Conservation (phyloP, 1,140 invertebrate species). For the Lineus longissimus region DNA sequence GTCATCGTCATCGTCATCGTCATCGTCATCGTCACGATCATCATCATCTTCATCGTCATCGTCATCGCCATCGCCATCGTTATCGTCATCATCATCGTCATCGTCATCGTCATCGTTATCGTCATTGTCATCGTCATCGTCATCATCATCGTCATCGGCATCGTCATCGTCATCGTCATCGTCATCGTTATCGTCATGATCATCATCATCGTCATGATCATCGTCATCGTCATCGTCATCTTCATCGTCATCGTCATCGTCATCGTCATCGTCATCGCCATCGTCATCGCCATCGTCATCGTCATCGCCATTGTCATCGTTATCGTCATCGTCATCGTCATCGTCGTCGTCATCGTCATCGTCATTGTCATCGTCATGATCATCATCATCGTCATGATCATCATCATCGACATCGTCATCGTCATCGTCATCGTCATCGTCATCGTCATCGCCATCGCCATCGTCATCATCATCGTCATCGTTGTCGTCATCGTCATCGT, state of each 20-base stretch:
- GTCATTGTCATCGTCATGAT: no score
- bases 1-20: no score
- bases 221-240: no score
- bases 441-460: background rate
- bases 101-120: background rate
- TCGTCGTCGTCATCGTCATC: no score
- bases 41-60: no score
- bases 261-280: background rate
- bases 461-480: slow-evolving; percentile 2
- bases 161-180: no score
- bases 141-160: no score
- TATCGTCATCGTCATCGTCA: background rate
- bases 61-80: slow-evolving; percentile 15
- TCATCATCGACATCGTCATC: no score
- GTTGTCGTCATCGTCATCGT: background rate
- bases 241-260: background rate
- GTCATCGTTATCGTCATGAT: no score
- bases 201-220: no score
- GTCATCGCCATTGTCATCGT: background rate
- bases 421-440: background rate
- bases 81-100: slow-evolving; percentile 5
- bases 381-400: no score
- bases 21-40: no score
- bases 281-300: background rate
- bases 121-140: background rate